Evolutionary conservation across 2,888 invertebrate genomes (phyloP).

Genomic region (Stegophylla sp.): DNA sequence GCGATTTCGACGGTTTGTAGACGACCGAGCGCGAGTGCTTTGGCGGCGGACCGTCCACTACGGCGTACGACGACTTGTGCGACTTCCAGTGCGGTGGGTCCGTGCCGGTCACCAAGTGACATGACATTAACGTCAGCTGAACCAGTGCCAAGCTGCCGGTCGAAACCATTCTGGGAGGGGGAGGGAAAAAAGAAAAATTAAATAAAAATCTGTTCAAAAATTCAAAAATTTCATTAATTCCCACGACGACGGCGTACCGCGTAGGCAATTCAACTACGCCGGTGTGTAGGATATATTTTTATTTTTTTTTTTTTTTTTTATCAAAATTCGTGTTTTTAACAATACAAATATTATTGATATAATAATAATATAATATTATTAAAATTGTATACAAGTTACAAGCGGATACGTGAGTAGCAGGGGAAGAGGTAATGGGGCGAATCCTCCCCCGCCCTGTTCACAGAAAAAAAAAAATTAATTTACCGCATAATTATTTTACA

Average conservation of each 20-base stretch:
- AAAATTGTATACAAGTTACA: neutral
- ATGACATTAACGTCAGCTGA: neutral
- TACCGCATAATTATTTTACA: no score
- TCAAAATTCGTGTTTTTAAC: no score
- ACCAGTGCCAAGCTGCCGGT: neutral
- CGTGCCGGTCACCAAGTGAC: neutral
- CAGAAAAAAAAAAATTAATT: neutral
- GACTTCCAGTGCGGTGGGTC: constrained; percentile 32
- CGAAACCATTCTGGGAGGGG: neutral
- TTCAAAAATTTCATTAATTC: neutral
- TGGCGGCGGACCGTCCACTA: constrained; percentile 6
- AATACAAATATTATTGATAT: neutral
- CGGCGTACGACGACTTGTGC: constrained; percentile 9
- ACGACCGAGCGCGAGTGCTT: constrained; percentile 10
- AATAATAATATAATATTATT: constrained; percentile 1
- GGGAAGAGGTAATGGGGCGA: no score
- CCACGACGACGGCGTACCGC: neutral
- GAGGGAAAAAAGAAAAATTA: neutral
- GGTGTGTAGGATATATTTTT: neutral
- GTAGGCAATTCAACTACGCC: constrained; percentile 33
- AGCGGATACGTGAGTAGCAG: no score
- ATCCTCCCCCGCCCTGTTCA: neutral
- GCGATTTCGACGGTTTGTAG: neutral
- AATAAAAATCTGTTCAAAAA: no score
- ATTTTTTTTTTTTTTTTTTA: no score